Percentiles rank a stretch among this genome's conserved stretches.
phyloP scores from a whole-genome alignment of 2,888 invertebrate genomes.

The Melangyna quadrimaculata region DNA sequence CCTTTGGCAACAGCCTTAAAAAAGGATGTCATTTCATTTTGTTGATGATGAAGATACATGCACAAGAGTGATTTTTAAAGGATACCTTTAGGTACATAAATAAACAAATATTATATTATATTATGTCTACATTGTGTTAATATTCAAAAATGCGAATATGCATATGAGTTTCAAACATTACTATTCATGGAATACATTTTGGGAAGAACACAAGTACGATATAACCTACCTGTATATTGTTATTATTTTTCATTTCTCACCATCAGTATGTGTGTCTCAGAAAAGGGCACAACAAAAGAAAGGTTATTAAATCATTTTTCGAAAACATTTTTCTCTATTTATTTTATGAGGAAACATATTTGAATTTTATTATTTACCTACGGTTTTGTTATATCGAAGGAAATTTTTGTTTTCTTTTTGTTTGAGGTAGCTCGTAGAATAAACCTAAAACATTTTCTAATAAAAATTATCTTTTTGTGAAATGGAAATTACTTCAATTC shows the following conservation, averaged over 20 bases:
- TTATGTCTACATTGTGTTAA: conserved; percentile 48
- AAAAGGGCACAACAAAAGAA: neutral
- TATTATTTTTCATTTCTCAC: neutral
- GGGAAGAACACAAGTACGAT: conserved; percentile 12
- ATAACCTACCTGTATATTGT: neutral
- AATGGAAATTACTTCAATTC: too few species aligned
- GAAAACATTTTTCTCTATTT: neutral
- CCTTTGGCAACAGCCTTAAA: too few species aligned
- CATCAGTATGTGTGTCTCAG: neutral
- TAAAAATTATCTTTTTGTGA: too few species aligned
- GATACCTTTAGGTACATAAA: neutral
- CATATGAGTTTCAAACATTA: conserved; percentile 54
- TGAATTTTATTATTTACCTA: neutral
- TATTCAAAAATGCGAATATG: conserved; percentile 57
- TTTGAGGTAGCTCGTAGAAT: too few species aligned
- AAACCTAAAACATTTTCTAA: too few species aligned
- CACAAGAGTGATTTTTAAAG: neutral
- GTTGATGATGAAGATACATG: neutral
- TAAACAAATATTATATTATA: neutral
- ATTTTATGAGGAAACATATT: neutral
- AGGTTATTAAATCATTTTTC: conserved; percentile 42
- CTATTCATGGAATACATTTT: conserved; percentile 65
- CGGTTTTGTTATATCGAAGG: too few species aligned
- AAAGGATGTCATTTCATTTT: neutral
- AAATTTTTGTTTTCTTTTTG: too few species aligned